Conservation (phyloP, 2,888 invertebrate species). For the Itoplectis maculator region DNA sequence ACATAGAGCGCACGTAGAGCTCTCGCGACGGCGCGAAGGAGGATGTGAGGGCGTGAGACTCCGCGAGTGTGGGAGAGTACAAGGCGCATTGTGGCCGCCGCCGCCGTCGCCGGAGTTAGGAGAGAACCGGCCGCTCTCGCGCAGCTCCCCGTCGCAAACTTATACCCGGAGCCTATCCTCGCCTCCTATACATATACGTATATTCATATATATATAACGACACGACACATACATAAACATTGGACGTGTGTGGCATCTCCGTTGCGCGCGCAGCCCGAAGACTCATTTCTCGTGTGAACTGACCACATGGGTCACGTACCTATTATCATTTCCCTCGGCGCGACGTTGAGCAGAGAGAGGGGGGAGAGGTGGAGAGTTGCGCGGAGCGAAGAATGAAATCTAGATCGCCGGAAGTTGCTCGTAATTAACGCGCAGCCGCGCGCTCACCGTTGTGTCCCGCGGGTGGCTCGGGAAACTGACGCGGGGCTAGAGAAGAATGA, state of each 20-base stretch:
- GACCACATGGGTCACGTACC: slow-evolving; percentile 85
- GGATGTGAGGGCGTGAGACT: slow-evolving; percentile 85
- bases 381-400: slow-evolving; percentile 83
- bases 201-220: neutral
- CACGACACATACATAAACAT: slow-evolving; percentile 2
- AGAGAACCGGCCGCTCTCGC: slow-evolving; percentile 58
- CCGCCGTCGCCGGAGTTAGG: slow-evolving; percentile 53
- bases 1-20: slow-evolving; percentile 22
- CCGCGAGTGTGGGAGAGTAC: slow-evolving; percentile 84
- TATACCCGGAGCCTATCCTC: too few relatives aligned
- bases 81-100: slow-evolving; percentile 76
- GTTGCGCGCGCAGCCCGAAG: slow-evolving; percentile 74
- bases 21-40: slow-evolving; percentile 73
- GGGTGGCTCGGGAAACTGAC: slow-evolving; percentile 49
- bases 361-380: slow-evolving; percentile 26
- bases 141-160: too few relatives aligned
- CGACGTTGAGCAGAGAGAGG: slow-evolving; percentile 38
- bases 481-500: slow-evolving; percentile 53
- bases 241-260: slow-evolving; percentile 44
- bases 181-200: neutral
- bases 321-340: slow-evolving; percentile 83
- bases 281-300: slow-evolving; percentile 84
- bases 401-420: slow-evolving; percentile 84
- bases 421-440: slow-evolving; percentile 83
- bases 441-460: slow-evolving; percentile 44